Conservation (phyloP, 2,888 invertebrate genomes). For the Sericinus montela region DNA sequence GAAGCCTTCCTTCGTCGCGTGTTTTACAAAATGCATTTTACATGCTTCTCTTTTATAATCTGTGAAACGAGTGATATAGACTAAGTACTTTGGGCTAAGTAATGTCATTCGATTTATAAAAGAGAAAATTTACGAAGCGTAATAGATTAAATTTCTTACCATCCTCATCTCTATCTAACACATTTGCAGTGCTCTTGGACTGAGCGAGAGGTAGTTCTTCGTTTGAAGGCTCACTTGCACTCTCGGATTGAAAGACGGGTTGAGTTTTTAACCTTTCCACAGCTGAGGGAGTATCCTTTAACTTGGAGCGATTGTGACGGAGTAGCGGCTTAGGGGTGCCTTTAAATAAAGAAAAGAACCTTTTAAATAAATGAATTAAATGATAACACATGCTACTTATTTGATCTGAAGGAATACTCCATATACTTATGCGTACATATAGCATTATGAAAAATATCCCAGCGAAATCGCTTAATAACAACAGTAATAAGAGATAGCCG, state of each 20-base stretch:
- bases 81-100: constrained; percentile 15
- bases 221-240: constrained; percentile 30
- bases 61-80: constrained; percentile 17
- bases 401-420: no score
- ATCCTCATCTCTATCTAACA: constrained; percentile 74
- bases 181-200: constrained; percentile 66
- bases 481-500: no score
- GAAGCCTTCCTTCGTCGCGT: constrained; percentile 41
- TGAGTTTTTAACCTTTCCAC: constrained; percentile 83
- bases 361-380: neutral
- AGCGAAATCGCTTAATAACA: no score
- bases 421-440: no score
- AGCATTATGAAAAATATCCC: no score
- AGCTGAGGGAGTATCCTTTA: constrained; percentile 61
- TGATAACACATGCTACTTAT: no score
- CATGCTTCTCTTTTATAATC: constrained; percentile 42
- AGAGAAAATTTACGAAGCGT: constrained; percentile 7
- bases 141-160: constrained; percentile 46
- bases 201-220: constrained; percentile 51
- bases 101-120: constrained; percentile 9
- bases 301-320: constrained; percentile 69
- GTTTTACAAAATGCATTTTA: constrained; percentile 49
- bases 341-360: constrained; percentile 39
- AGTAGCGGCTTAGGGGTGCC: constrained; percentile 68
- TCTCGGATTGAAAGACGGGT: constrained; percentile 72